Evolutionary conservation across 1,140 invertebrate species (phyloP).

Genomic region (Drosophila pruinosa): DNA sequence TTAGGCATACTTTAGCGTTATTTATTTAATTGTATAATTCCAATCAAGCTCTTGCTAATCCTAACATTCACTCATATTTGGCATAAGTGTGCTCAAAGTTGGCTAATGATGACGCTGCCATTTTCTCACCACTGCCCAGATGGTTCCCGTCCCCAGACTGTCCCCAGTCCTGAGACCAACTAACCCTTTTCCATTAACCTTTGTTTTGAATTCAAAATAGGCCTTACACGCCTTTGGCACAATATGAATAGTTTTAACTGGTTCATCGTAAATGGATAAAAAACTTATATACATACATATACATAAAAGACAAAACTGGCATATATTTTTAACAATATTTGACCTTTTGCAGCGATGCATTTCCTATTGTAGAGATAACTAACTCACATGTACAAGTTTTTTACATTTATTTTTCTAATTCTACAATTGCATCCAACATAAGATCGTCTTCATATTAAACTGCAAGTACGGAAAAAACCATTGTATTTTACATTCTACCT

Average conservation of each 20-base stretch:
- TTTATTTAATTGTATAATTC: slow-evolving; percentile 72
- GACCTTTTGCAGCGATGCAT: slow-evolving; percentile 55
- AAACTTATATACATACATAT: slow-evolving; percentile 13
- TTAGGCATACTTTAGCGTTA: slow-evolving; percentile 74
- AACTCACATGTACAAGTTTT: slow-evolving; percentile 79
- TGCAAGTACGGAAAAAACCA: slow-evolving; percentile 57
- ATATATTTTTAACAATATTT: slow-evolving; percentile 64
- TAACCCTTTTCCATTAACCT: slow-evolving; percentile 8
- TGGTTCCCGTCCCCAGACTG: neutral
- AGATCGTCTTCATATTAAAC: slow-evolving; percentile 67
- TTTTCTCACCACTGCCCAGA: slow-evolving; percentile 3
- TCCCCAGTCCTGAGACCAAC: neutral
- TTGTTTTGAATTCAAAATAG: slow-evolving; percentile 33
- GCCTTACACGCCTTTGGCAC: slow-evolving; percentile 40
- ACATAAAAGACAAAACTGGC: slow-evolving; percentile 54
- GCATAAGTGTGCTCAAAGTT: slow-evolving; percentile 13
- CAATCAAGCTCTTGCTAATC: slow-evolving; percentile 43
- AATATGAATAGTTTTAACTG: slow-evolving; percentile 40
- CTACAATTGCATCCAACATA: slow-evolving; percentile 56
- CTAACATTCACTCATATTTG: slow-evolving; percentile 17
- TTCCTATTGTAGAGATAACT: slow-evolving; percentile 75
- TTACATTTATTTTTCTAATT: slow-evolving; percentile 81
- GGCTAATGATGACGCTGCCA: slow-evolving; percentile 44
- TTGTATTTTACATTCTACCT: neutral
- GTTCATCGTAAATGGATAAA: slow-evolving; percentile 20